Percentiles rank a stretch among this genome's conserved stretches.
These are phyloP conservation scores for Cromileptes altivelis DNA, from an alignment of 2,113 vertebrate genomes.

Conservation along the genomic window DNA sequence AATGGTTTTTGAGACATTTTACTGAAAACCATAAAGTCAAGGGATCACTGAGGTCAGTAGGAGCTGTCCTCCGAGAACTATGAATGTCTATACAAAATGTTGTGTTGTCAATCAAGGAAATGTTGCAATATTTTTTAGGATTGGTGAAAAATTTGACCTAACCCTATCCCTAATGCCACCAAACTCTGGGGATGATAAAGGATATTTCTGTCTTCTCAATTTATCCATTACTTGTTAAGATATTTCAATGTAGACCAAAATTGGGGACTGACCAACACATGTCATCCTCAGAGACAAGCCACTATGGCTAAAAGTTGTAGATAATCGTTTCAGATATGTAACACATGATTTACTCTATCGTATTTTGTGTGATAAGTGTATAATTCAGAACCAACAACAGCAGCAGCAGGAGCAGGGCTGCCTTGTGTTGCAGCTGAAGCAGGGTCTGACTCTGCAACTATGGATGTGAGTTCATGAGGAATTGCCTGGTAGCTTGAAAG, in stretches of 20 bases:
- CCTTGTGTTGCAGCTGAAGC: slow-evolving; percentile 14
- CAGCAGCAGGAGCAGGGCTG: background rate
- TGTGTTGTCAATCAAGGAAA: background rate
- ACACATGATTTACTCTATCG: background rate
- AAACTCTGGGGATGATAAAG: too few relatives aligned
- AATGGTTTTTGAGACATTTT: background rate
- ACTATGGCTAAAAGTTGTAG: background rate
- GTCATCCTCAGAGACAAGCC: background rate
- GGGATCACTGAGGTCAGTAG: background rate
- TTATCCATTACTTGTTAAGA: background rate
- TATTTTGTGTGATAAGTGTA: background rate
- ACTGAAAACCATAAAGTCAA: background rate
- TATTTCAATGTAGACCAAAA: background rate
- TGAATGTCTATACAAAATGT: background rate
- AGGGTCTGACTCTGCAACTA: slow-evolving; percentile 18
- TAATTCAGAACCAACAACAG: background rate
- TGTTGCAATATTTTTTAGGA: background rate
- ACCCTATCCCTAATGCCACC: background rate
- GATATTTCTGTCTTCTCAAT: background rate
- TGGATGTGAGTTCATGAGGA: slow-evolving; percentile 42
- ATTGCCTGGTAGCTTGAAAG: slow-evolving; percentile 33
- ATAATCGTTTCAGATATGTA: background rate
- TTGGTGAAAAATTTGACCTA: background rate
- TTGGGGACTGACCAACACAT: background rate
- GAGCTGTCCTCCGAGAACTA: background rate